Evolutionary conservation across 2,113 vertebrate genomes (phyloP), one percentile per base, ranked within the genome.

Genomic region (Scatophagus argus): DNA sequence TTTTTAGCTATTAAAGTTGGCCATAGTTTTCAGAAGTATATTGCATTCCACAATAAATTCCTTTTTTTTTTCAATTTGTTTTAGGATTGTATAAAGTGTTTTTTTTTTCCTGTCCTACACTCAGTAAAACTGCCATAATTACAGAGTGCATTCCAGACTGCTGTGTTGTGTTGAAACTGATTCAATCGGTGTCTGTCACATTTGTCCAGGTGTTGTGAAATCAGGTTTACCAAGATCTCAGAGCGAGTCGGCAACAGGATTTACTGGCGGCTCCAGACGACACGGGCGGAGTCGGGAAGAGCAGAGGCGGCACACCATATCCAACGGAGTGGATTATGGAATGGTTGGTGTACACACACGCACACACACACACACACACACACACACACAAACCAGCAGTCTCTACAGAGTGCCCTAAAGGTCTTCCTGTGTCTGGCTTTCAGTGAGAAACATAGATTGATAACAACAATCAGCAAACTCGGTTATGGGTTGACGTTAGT

Each of bases 271-370:
- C 0, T 44, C 89, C 60, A 93, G 91, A 52, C 89, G 94, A 21
- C 95, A 95, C 43, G 90, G 92, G 78, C 89, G 95, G 8, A 92
- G 90, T 32, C 95, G 95, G 7, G 95, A 95, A 0, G 96, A 96
- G 2, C 96, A 95, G 62, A 92, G 98, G 39, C 93, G 98, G n/a
- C 97, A 99, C 79, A 99, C 98, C 65, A 96, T 99, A 89, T 95
- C 97, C 83, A 96, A 89, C 0, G 97, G 97, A 0, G 95, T 98
- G 72, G 98, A 99, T 90, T 99, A 98, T 13, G 91, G 94, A 84
- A 89, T 96, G 97, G 98, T 99, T 93, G 93, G 98, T 97, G 87
- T 29, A 56, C 38, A 27, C 54, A 43, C 49, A 25, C 66, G 64
- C 46, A 64, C n/a, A 43, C 60, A 43, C 59, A 32, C 39, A 17